A percentile compares a stretch with the other conserved stretches of the same genome.
Evolutionary conservation across 2,797 vertebrate species (phyloP).

Genomic region (Loris lydekkerianus): DNA sequence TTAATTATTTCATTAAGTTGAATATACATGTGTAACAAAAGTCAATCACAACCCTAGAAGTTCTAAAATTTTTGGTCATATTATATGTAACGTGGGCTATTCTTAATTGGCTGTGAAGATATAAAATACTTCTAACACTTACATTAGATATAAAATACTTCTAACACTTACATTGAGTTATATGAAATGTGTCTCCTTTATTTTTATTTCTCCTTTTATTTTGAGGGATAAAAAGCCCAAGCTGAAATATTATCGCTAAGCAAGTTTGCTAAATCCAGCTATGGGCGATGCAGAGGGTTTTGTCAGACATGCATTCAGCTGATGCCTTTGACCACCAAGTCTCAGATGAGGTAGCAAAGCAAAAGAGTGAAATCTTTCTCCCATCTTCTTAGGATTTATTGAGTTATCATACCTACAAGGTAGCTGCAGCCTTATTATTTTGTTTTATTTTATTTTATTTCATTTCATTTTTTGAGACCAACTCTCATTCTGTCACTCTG

Average conservation of each 20-base stretch:
- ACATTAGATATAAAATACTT: not conserved
- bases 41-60: conserved; percentile 45
- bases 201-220: not conserved
- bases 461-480: too few relatives aligned
- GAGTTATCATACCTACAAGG: conserved; percentile 92
- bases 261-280: conserved; percentile 90
- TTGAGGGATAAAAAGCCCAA: not conserved
- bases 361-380: conserved; percentile 95
- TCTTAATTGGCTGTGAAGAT: conserved; percentile 24
- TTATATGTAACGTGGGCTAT: not conserved
- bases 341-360: conserved; percentile 92
- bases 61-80: not conserved
- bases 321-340: conserved; percentile 81
- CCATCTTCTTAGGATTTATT: conserved; percentile 94
- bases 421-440: conserved; percentile 77
- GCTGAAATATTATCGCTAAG: conserved; percentile 81
- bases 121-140: not conserved
- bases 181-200: conserved; percentile 28
- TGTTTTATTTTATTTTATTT: too few relatives aligned
- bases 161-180: too few relatives aligned
- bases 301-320: conserved; percentile 78
- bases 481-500: too few relatives aligned
- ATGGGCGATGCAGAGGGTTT: conserved; percentile 86
- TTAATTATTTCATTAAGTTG: conserved; percentile 21
- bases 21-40: conserved; percentile 36